These are phyloP conservation scores for Paracyclopina nana DNA, from an alignment of 1,140 invertebrate genomes.

Conservation along the genomic window DNA sequence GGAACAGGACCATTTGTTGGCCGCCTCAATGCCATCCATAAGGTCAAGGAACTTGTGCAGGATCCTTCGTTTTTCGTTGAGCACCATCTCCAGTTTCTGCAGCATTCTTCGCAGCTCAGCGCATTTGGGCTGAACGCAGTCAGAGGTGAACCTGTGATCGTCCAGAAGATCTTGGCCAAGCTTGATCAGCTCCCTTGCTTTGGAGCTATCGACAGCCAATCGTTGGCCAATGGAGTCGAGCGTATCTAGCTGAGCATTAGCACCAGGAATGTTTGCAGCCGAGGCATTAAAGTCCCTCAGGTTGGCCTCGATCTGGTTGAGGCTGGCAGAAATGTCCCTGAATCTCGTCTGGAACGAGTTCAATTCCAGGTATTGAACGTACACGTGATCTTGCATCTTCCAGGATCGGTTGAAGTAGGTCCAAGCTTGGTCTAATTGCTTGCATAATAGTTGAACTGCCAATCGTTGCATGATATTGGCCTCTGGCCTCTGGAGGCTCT, in stretches of 20 bases:
- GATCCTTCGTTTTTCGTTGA: conserved; percentile 8
- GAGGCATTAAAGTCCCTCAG: neutral
- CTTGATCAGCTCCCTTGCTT: conserved; percentile 7
- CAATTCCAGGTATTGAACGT: conserved; percentile 14
- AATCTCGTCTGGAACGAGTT: conserved; percentile 4
- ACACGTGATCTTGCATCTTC: conserved; percentile 14
- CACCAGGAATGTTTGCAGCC: neutral
- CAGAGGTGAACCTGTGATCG: conserved; percentile 7
- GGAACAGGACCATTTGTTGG: conserved; percentile 3
- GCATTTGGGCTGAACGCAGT: conserved; percentile 9
- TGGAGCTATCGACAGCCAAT: neutral
- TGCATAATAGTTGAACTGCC: conserved; percentile 13
- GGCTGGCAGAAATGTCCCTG: neutral
- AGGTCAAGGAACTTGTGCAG: conserved; percentile 13
- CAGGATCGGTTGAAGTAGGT: conserved; percentile 14
- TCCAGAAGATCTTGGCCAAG: conserved; percentile 7
- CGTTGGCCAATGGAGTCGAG: conserved; percentile 5
- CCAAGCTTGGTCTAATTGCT: conserved; percentile 14
- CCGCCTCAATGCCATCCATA: conserved; percentile 5
- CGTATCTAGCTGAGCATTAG: conserved; percentile 2
- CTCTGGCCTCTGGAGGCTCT: conserved; percentile 9
- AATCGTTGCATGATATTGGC: conserved; percentile 14
- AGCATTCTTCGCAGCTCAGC: conserved; percentile 1
- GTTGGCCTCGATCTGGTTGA: neutral
- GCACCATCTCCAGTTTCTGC: conserved; percentile 11